Evolutionary conservation across 2,113 vertebrate species (phyloP).

Genomic region (Mastomys coucha): DNA sequence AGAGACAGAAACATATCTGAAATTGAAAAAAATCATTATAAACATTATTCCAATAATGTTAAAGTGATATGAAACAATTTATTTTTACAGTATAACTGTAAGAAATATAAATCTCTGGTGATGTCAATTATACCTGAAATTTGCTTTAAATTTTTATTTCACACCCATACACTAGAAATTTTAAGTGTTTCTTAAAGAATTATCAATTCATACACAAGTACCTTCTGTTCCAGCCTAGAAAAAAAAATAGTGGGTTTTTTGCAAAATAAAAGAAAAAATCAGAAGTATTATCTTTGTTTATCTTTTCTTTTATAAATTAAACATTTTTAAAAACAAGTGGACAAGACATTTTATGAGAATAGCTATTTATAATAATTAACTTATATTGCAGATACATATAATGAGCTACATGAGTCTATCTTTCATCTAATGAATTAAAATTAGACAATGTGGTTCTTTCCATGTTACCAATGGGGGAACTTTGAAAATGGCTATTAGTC

Average conservation of each 20-base stretch:
- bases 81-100: conserved; percentile 1
- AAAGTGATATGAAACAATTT: conserved; percentile 7
- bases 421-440: neutral
- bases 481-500: neutral
- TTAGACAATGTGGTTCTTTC: neutral
- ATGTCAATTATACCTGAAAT: neutral
- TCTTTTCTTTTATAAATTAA: neutral
- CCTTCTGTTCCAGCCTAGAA: neutral
- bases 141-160: neutral
- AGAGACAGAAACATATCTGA: neutral
- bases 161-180: neutral
- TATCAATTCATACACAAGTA: neutral
- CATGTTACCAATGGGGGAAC: neutral
- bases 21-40: neutral
- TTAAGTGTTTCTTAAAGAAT: neutral
- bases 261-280: neutral
- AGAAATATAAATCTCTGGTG: neutral
- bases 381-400: neutral
- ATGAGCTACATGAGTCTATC: neutral
- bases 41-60: neutral
- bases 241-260: neutral
- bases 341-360: neutral
- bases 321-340: neutral
- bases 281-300: neutral
- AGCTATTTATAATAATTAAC: neutral